Percentiles rank a stretch among this genome's conserved stretches.
Conservation (phyloP, 2,888 invertebrate species). For the Lithophane leautieri region DNA sequence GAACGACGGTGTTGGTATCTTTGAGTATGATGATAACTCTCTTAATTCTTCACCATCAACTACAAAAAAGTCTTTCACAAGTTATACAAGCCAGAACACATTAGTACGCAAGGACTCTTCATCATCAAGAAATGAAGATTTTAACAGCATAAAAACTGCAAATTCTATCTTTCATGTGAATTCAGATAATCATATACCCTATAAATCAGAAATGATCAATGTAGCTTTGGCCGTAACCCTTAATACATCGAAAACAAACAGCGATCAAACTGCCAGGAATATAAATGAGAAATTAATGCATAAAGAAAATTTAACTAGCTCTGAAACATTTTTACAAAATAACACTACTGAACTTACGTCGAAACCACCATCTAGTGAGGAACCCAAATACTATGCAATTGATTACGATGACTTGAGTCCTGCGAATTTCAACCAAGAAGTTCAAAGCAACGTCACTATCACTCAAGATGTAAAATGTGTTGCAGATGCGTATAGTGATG, state of each 20-base stretch:
- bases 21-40: constrained; percentile 61
- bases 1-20: constrained; percentile 40
- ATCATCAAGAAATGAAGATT: constrained; percentile 61
- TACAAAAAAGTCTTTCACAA: constrained; percentile 65
- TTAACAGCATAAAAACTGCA: constrained; percentile 46
- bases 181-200: constrained; percentile 59
- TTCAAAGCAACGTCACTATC: constrained; percentile 67
- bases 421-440: constrained; percentile 50
- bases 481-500: constrained; percentile 57
- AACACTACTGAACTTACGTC: constrained; percentile 56
- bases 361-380: constrained; percentile 49
- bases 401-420: constrained; percentile 14
- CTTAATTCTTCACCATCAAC: constrained; percentile 63
- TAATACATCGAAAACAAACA: constrained; percentile 47
- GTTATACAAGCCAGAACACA: constrained; percentile 75
- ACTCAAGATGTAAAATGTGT: constrained; percentile 47
- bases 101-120: constrained; percentile 66
- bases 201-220: constrained; percentile 74
- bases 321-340: constrained; percentile 42
- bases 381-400: constrained; percentile 18
- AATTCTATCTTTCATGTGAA: constrained; percentile 60
- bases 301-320: constrained; percentile 45
- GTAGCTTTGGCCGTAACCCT: constrained; percentile 76
- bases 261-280: constrained; percentile 35
- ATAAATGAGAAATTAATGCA: constrained; percentile 64